Base-by-base conservation (phyloP, 2,113 vertebrate species). In the Labeo rohita region DNA sequence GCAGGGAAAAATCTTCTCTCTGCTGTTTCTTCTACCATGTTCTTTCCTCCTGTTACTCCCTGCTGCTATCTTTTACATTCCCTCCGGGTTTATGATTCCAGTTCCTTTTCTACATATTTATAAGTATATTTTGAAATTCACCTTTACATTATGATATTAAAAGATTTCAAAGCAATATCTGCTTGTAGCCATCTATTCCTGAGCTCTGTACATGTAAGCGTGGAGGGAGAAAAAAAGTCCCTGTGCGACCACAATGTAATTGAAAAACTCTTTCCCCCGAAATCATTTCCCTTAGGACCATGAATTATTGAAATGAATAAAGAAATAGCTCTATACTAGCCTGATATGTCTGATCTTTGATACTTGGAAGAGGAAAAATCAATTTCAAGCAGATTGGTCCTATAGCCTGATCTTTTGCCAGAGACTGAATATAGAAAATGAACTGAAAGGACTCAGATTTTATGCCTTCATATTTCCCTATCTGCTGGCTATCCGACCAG, bases 271-370 rank as follows among this genome's bases (percentile, higher is more conserved):
- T 82, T 86, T 86, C 85, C 28, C 28, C 56, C 43, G 43, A 76
- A 86, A 86, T 76, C 79, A 83, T 86, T 86, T 86, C 79, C 68
- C 70, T 16, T 56, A 36, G 75, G 59, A 63, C 80, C 73, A 86
- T 86, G 70, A 82, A 86, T 82, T 86, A 86, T 82, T 82, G 70
- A 82, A 86, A 86, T 86, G 79, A 65, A 86, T 86, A 76, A 82
- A 86, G 79, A 75, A 86, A 66, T 49, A 52, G 23, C 56, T 86
- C 56, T 73, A 66, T 52, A 82, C 52, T 52, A 72, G 80, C 56
- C 47, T 74, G 80, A 82, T 76, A 66, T 39, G 43, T 82, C 56
- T 86, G 85, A 82, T 82, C 85, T 82, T 39, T 82, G 52, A 65
- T 73, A 76, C 78, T 73, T 34, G 21, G 4, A 56, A 81, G 54